phyloP scores from a whole-genome alignment of 2,888 invertebrate species.

The Eucriotettix oculatus region DNA sequence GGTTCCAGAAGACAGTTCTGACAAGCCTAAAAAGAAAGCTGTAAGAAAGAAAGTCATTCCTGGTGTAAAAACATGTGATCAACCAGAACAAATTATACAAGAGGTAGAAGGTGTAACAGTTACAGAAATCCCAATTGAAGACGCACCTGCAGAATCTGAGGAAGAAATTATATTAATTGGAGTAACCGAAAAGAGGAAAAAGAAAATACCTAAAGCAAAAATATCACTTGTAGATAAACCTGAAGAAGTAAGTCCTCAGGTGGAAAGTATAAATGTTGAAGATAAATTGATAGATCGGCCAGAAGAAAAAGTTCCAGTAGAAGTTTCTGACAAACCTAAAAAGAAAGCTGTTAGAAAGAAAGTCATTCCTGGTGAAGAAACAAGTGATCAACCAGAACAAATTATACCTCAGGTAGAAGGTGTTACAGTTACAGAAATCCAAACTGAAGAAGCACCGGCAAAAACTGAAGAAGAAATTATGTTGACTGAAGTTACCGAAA shows the following conservation, averaged over 20 bases:
- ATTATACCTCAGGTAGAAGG: too few species aligned
- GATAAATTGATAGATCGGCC: not conserved
- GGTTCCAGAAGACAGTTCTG: not conserved
- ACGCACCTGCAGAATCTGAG: not conserved
- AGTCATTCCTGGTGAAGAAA: slow-evolving; percentile 12
- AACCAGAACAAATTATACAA: too few species aligned
- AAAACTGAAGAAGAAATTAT: too few species aligned
- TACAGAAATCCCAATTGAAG: not conserved
- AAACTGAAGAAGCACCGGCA: too few species aligned
- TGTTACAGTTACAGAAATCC: too few species aligned
- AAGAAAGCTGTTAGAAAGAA: slow-evolving; percentile 18
- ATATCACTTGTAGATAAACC: not conserved
- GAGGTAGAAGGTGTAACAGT: not conserved
- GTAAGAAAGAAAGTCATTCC: not conserved
- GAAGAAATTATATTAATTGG: not conserved
- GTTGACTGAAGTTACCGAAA: too few species aligned
- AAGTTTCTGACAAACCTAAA: slow-evolving; percentile 16
- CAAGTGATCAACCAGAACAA: slow-evolving; percentile 12
- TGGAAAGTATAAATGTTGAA: slow-evolving; percentile 4
- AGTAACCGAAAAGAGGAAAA: not conserved
- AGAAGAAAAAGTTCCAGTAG: slow-evolving; percentile 3
- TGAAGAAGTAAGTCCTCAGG: not conserved
- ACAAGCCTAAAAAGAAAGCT: too few species aligned
- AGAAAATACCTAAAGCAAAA: not conserved
- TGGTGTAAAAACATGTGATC: not conserved